A percentile compares a stretch with the other conserved stretches of the same genome.
These are phyloP conservation scores for Diachrysia chrysitis DNA, from an alignment of 2,888 invertebrate genomes.

Conservation along the genomic window DNA sequence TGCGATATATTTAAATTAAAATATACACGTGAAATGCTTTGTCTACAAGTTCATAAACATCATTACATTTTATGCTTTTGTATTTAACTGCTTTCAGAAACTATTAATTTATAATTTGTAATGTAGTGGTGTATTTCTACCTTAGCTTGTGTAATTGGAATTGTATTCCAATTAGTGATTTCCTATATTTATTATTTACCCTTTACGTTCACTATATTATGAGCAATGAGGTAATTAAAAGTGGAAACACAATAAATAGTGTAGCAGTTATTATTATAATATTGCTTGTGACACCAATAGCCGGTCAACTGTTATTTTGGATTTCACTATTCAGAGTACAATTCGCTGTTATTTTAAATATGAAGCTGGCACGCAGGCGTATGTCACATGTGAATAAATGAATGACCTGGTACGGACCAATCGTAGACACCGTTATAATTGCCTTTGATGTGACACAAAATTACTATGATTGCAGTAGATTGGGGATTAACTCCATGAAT, in stretches of 20 bases:
- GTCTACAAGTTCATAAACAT: no score
- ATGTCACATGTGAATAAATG: conserved; percentile 74
- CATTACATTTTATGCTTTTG: not conserved
- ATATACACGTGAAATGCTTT: no score
- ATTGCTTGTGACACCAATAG: conserved; percentile 64
- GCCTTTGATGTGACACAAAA: conserved; percentile 62
- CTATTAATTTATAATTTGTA: conserved; percentile 16
- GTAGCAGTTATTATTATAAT: conserved; percentile 35
- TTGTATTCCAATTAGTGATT: conserved; percentile 44
- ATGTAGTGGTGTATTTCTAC: not conserved
- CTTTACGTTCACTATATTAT: conserved; percentile 27
- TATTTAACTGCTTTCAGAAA: conserved; percentile 19
- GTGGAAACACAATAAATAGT: conserved; percentile 21
- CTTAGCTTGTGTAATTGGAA: conserved; percentile 41
- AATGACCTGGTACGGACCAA: conserved; percentile 68
- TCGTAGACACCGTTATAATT: conserved; percentile 71
- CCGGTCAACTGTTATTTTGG: conserved; percentile 61
- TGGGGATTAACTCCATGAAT: conserved; percentile 31
- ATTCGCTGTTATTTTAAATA: conserved; percentile 70
- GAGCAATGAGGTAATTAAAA: conserved; percentile 17
- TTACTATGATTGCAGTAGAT: conserved; percentile 53
- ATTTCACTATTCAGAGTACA: conserved; percentile 63
- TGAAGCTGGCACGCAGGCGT: conserved; percentile 61
- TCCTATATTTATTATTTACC: conserved; percentile 37
- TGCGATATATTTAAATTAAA: no score